Base-by-base conservation (phyloP, 2,113 vertebrate species). In the Callipepla squamata region DNA sequence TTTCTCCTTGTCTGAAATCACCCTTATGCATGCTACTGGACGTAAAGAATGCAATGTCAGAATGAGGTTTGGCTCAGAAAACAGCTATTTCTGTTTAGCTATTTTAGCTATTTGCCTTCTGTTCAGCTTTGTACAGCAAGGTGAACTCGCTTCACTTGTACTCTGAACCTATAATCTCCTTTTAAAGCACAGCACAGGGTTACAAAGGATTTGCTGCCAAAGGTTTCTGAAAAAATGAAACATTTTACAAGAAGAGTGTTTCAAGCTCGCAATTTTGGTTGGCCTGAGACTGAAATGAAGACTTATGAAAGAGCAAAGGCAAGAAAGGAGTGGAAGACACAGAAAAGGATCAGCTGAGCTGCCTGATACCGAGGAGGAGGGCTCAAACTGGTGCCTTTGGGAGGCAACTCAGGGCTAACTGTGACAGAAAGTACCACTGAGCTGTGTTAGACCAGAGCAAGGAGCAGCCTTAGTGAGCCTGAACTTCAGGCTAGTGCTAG, bases 331-430 rank as follows among this genome's bases (percentile, higher is more conserved):
- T 94, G 55, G 45, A 55, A 84, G 19, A 32, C 8, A 14, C 57
- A 77, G n/a, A 62, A 76, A 15, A 61, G 38, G 38, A n/a, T 36
- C 36, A 53, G 12, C 23, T 0, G 0, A 44, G 13, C 28, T 63
- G 53, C 2, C 3, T 0, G 0, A 28, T 6, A 20, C 36, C 20
- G 16, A 30, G 62, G 50, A 16, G 0, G 0, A 79, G 45, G 63
- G 17, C 10, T 23, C 1, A 5, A 55, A 47, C 2, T 4, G 58
- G 38, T 2, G 1, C 8, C 7, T 4, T 2, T 5, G 32, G 51
- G 20, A 66, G 62, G 48, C 21, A 14, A 15, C 26, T 47, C 12
- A 1, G 61, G 73, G 10, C 44, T 53, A 69, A 2, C 0, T 2
- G 38, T 17, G 47, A 40, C 26, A 20, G 66, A 23, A 20, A 32